A percentile compares a stretch with the other conserved stretches of the same genome.
Evolutionary conservation across 2,888 invertebrate genomes (phyloP).

Genomic region (Oscheius onirici): DNA sequence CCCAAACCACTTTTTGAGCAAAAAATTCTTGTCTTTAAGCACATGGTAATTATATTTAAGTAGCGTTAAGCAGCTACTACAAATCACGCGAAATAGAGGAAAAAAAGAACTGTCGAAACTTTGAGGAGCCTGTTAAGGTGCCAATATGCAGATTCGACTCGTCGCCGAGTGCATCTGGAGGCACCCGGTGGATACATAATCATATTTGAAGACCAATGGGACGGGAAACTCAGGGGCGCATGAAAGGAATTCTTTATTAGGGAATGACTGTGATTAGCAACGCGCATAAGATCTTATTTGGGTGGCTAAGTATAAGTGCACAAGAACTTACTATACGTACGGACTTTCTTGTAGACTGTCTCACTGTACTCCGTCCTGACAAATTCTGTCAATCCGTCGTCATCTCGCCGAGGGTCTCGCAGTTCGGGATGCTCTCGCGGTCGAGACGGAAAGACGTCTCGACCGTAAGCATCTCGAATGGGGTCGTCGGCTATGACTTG

Average conservation of each 20-base stretch:
- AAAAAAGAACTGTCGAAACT: neutral
- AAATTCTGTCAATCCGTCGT: constrained; percentile 54
- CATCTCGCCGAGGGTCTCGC: constrained; percentile 38
- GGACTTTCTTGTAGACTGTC: constrained; percentile 52
- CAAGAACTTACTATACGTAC: constrained; percentile 60
- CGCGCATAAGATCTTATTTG: constrained; percentile 6
- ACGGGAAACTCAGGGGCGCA: constrained; percentile 32
- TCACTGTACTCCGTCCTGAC: constrained; percentile 54
- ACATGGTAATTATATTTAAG: too few relatives aligned
- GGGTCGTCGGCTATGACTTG: constrained; percentile 27
- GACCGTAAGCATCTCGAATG: constrained; percentile 24
- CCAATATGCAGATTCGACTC: constrained; percentile 25
- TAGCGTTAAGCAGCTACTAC: too few relatives aligned
- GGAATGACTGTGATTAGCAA: constrained; percentile 24
- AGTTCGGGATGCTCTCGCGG: constrained; percentile 49
- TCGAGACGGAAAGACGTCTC: constrained; percentile 13
- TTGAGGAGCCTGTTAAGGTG: neutral
- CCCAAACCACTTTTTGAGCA: too few relatives aligned
- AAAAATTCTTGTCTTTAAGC: too few relatives aligned
- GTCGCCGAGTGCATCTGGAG: constrained; percentile 30
- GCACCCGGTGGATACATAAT: constrained; percentile 32
- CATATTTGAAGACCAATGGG: constrained; percentile 32
- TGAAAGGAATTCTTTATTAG: constrained; percentile 32
- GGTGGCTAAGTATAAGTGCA: neutral
- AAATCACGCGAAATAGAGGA: neutral